Conservation (phyloP, 2,797 vertebrate genomes). For the Acipenser oxyrinchus region DNA sequence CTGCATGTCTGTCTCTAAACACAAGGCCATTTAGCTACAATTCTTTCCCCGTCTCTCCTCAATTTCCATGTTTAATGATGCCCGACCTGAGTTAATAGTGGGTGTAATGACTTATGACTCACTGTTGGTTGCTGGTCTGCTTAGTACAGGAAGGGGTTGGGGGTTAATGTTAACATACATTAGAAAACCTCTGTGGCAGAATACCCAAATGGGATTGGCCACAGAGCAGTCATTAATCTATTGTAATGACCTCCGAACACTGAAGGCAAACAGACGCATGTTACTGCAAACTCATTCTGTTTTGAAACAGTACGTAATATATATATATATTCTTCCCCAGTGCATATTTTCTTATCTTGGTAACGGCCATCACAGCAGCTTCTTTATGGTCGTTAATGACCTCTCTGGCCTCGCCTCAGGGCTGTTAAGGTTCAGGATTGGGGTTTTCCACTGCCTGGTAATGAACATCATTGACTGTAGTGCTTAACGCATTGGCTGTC, state of each 20-base stretch:
- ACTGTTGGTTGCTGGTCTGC: slow-evolving; percentile 53
- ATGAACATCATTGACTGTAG: too few species aligned
- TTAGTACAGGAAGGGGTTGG: slow-evolving; percentile 25
- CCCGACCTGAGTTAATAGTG: slow-evolving; percentile 96
- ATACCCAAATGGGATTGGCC: neutral
- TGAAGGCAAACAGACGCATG: neutral
- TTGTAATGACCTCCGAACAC: neutral
- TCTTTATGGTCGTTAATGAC: too few species aligned
- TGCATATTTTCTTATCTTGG: too few species aligned
- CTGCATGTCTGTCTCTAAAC: slow-evolving; percentile 16
- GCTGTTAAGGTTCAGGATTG: too few species aligned
- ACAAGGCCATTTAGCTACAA: slow-evolving; percentile 38
- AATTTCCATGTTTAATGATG: slow-evolving; percentile 98
- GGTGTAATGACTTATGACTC: slow-evolving; percentile 99
- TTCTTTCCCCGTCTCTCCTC: slow-evolving; percentile 69
- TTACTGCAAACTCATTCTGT: neutral
- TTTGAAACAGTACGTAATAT: too few species aligned
- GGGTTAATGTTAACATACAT: slow-evolving; percentile 17
- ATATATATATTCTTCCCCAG: too few species aligned
- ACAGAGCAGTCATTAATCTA: slow-evolving; percentile 7
- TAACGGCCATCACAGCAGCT: too few species aligned
- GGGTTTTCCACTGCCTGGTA: too few species aligned
- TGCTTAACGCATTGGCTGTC: too few species aligned
- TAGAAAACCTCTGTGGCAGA: neutral
- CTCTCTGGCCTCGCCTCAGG: too few species aligned